Percentiles rank a stretch among this genome's conserved stretches.
Conservation (phyloP, 37 sponge, comb jelly and placozoan genomes). For the Agelas oroides region DNA sequence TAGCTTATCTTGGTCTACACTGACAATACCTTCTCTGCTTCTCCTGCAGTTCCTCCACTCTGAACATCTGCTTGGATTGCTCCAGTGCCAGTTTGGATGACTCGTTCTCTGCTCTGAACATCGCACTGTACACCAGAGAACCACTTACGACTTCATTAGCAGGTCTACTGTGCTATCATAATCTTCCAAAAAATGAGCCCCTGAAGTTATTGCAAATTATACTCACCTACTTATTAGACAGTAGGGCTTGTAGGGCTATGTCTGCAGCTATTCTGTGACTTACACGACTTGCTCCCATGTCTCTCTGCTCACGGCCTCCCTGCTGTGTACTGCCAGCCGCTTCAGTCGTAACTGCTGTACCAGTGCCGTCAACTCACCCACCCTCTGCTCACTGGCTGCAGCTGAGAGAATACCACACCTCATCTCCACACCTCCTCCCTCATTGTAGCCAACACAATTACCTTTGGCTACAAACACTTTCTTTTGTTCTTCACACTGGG, state of each 20-base stretch:
- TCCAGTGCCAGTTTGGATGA: constrained; percentile 14
- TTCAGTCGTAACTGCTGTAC: not conserved
- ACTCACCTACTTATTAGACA: no score
- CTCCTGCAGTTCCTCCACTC: constrained; percentile 12
- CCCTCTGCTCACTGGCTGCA: not conserved
- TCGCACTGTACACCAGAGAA: not conserved
- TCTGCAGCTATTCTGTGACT: no score
- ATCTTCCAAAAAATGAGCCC: no score
- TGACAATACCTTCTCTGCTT: not conserved
- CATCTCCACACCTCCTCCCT: no score
- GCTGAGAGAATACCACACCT: not conserved
- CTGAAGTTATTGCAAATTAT: no score
- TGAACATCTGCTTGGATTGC: not conserved
- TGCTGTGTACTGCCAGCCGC: not conserved
- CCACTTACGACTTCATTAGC: not conserved
- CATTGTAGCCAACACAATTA: not conserved
- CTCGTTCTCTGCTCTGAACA: constrained; percentile 39
- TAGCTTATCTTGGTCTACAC: no score
- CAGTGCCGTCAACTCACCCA: not conserved
- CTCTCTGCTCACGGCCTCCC: not conserved
- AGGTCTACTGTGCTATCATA: no score
- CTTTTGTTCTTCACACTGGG: constrained; percentile 11
- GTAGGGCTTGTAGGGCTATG: no score
- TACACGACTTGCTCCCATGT: constrained; percentile 8
- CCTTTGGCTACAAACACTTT: not conserved